A percentile compares a stretch with the other conserved stretches of the same genome.
phyloP scores from a whole-genome alignment of 2,888 invertebrate genomes.

The Lobophora halterata region DNA sequence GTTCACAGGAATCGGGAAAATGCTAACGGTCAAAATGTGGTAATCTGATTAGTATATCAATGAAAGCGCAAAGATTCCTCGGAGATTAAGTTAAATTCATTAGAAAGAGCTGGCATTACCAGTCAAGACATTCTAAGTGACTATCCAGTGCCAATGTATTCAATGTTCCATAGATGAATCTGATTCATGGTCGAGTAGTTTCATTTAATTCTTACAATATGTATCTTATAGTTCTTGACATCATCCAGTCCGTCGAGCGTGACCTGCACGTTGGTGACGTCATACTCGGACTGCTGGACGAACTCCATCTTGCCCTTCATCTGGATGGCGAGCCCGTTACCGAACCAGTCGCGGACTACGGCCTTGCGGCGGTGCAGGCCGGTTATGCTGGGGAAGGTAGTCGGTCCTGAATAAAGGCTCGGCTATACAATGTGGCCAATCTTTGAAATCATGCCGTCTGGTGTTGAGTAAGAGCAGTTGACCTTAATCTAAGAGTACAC shows the following conservation, averaged over 20 bases:
- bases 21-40: too few species aligned
- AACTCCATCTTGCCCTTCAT: constrained; percentile 90
- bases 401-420: constrained; percentile 5
- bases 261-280: constrained; percentile 89
- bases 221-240: constrained; percentile 89
- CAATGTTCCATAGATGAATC: too few species aligned
- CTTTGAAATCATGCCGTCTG: too few species aligned
- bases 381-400: constrained; percentile 80
- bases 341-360: constrained; percentile 93
- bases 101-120: too few species aligned
- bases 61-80: too few species aligned
- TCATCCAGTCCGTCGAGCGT: constrained; percentile 85
- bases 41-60: too few species aligned
- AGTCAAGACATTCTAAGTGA: neutral
- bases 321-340: constrained; percentile 84
- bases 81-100: too few species aligned
- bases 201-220: constrained; percentile 86
- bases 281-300: constrained; percentile 92
- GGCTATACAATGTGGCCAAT: too few species aligned
- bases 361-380: constrained; percentile 90
- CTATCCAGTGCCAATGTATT: too few species aligned
- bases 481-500: too few species aligned
- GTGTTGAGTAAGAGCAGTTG: too few species aligned
- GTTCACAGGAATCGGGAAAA: too few species aligned
- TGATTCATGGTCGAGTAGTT: neutral